Evolutionary conservation across 2,797 vertebrate genomes (phyloP).

Genomic region (Parauchenoglanis ngamensis): DNA sequence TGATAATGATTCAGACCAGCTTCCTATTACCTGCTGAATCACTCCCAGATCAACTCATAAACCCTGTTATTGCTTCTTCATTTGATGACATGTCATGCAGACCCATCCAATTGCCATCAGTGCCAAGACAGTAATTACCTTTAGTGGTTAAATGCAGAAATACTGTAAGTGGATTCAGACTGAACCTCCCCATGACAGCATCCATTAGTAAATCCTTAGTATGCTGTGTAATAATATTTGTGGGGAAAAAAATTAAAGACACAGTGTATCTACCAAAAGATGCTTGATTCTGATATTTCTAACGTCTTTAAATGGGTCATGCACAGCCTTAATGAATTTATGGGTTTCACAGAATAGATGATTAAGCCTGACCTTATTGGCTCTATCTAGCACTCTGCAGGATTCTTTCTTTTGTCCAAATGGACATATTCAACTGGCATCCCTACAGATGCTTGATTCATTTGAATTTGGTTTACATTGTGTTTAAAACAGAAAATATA

Average conservation of each 20-base stretch:
- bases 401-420: background rate
- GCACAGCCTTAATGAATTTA: background rate
- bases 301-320: background rate
- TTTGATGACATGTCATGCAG: conserved; percentile 24
- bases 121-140: conserved; percentile 5
- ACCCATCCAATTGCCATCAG: conserved; percentile 11
- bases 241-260: background rate
- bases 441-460: background rate
- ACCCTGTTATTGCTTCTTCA: conserved; percentile 9
- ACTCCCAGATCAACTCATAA: conserved; percentile 14
- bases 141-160: conserved; percentile 12
- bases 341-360: background rate
- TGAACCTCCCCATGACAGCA: background rate
- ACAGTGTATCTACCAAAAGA: background rate
- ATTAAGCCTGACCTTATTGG: conserved; percentile 1
- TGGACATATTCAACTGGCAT: background rate
- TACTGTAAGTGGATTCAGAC: background rate
- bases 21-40: conserved; percentile 23
- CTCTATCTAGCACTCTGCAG: background rate
- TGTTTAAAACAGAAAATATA: background rate
- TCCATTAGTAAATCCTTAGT: background rate
- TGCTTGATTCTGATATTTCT: background rate
- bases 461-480: background rate
- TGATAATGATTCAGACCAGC: conserved; percentile 25
- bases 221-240: background rate